phyloP scores from a whole-genome alignment of 2,888 invertebrate genomes.

The Lampropteryx suffumata region DNA sequence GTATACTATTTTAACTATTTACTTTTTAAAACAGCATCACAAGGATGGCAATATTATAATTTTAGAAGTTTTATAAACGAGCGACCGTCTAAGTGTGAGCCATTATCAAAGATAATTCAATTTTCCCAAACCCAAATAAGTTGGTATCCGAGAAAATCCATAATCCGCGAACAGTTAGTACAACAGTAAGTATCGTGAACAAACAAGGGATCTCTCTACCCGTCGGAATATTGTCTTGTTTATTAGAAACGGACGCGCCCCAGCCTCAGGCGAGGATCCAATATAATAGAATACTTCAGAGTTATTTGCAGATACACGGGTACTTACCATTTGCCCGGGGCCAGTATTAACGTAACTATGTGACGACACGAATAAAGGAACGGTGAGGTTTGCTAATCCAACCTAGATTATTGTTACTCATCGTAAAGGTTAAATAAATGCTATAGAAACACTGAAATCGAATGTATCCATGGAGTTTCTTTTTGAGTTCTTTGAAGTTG shows the following conservation, averaged over 20 bases:
- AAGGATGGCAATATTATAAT: no score
- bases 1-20: no score
- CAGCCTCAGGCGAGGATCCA: constrained; percentile 74
- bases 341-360: constrained; percentile 71
- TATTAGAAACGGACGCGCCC: constrained; percentile 74
- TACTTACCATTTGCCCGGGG: constrained; percentile 70
- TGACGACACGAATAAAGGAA: constrained; percentile 57
- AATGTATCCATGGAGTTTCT: not conserved
- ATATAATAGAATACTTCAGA: constrained; percentile 81
- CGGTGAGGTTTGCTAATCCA: constrained; percentile 23
- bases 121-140: constrained; percentile 19
- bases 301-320: constrained; percentile 78
- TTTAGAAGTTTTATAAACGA: no score
- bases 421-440: constrained; percentile 21
- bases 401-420: constrained; percentile 31
- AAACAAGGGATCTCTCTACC: constrained; percentile 59
- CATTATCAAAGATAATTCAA: constrained; percentile 20
- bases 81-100: constrained; percentile 3
- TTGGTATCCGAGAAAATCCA: constrained; percentile 39
- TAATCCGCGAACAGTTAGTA: constrained; percentile 46
- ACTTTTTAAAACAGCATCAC: no score
- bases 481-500: constrained; percentile 14
- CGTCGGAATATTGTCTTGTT: constrained; percentile 73
- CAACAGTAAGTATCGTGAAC: constrained; percentile 53
- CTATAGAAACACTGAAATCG: constrained; percentile 7